A percentile compares a stretch with the other conserved stretches of the same genome.
phyloP scores from a whole-genome alignment of 2,113 vertebrate species.

The Ailuropoda melanoleuca region DNA sequence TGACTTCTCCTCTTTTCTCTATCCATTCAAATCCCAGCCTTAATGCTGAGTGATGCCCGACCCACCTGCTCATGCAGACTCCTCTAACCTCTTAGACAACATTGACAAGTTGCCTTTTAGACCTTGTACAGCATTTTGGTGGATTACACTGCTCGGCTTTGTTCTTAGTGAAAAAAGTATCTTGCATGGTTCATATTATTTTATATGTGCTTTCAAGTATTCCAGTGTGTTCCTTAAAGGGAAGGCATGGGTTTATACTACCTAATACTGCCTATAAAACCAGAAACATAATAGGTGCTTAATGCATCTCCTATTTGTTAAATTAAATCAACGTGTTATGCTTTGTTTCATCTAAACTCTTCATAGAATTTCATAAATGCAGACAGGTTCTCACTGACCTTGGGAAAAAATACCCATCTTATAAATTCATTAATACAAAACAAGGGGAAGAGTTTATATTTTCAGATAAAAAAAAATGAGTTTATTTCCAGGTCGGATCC shows the following conservation, averaged over 20 bases:
- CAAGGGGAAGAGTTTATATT: neutral
- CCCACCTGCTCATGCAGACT: neutral
- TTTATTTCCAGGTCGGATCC: neutral
- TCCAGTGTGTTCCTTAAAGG: neutral
- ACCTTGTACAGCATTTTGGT: neutral
- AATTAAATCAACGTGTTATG: slow-evolving; percentile 37
- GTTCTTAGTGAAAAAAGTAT: neutral
- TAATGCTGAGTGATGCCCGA: neutral
- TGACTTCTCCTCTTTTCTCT: neutral
- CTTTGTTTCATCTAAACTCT: slow-evolving; percentile 3
- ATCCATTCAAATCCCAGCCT: neutral
- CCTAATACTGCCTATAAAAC: neutral
- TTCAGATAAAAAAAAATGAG: slow-evolving; percentile 19
- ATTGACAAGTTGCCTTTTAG: neutral
- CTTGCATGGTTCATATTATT: neutral
- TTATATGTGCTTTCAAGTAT: neutral
- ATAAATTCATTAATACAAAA: slow-evolving; percentile 10
- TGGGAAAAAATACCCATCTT: neutral
- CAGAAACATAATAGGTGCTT: neutral
- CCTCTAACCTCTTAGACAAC: neutral
- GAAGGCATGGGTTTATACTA: neutral
- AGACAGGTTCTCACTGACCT: neutral
- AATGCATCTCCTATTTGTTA: neutral
- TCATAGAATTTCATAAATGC: slow-evolving; percentile 33
- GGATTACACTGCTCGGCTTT: neutral